phyloP scores from a whole-genome alignment of 2,113 vertebrate genomes.

The Sus scrofa region T2T-Sscrofa CM000829.6:25739501-25740000 shows the following conservation, averaged over 20 bases:
- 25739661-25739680: neutral
- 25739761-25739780: neutral
- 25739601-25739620: neutral
- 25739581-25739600: neutral
- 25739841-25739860: neutral
- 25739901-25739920: neutral
- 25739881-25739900: neutral
- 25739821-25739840: fast-evolving
- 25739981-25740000: neutral
- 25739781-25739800: fast-evolving
- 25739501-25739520: neutral
- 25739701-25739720: fast-evolving
- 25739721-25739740: neutral
- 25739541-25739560: neutral
- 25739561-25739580: neutral
- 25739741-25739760: neutral
- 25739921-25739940: fast-evolving
- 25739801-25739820: neutral
- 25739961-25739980: neutral
- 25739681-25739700: too few relatives aligned
- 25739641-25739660: neutral
- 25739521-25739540: neutral
- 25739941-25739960: neutral
- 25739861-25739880: neutral
- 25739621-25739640: fast-evolving